A percentile compares a stretch with the other conserved stretches of the same genome.
These are phyloP conservation scores for Megaleporinus macrocephalus DNA, from an alignment of 2,113 vertebrate species.

Conservation along the genomic window DNA sequence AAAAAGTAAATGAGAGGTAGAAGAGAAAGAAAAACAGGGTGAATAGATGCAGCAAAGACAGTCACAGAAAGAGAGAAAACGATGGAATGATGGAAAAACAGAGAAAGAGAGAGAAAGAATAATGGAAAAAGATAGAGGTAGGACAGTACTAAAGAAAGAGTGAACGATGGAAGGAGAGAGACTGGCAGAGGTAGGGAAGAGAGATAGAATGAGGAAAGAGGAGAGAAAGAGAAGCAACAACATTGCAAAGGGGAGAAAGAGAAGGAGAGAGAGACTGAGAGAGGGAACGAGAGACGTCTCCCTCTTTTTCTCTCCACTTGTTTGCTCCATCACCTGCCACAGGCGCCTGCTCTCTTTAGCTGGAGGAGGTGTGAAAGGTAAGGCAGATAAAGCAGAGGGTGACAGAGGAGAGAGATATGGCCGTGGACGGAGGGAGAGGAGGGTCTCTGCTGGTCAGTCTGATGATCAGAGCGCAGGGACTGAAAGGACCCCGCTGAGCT, in stretches of 20 bases:
- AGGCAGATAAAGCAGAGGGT: conserved; percentile 18
- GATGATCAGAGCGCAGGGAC: background rate
- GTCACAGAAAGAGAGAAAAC: no score
- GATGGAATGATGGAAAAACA: background rate
- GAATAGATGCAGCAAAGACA: no score
- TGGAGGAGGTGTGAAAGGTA: conserved; percentile 10
- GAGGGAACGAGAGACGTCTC: conserved; percentile 56
- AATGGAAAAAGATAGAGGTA: conserved; percentile 1
- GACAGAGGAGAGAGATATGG: conserved; percentile 7
- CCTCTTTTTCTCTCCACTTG: background rate
- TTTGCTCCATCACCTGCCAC: conserved; percentile 43
- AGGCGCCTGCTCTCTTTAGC: conserved; percentile 63
- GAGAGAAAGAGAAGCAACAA: conserved; percentile 10
- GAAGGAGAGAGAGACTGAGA: background rate
- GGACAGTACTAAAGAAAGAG: background rate
- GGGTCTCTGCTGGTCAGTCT: conserved; percentile 22
- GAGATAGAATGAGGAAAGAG: background rate
- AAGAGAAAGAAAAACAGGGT: no score
- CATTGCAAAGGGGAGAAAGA: background rate
- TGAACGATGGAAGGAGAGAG: conserved; percentile 33
- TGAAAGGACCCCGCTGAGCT: background rate
- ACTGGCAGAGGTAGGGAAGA: background rate
- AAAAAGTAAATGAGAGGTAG: background rate
- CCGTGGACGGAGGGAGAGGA: background rate
- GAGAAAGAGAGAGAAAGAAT: background rate